Base-by-base conservation (phyloP, 1,140 invertebrate species). In the Calephelis nemesis region DNA sequence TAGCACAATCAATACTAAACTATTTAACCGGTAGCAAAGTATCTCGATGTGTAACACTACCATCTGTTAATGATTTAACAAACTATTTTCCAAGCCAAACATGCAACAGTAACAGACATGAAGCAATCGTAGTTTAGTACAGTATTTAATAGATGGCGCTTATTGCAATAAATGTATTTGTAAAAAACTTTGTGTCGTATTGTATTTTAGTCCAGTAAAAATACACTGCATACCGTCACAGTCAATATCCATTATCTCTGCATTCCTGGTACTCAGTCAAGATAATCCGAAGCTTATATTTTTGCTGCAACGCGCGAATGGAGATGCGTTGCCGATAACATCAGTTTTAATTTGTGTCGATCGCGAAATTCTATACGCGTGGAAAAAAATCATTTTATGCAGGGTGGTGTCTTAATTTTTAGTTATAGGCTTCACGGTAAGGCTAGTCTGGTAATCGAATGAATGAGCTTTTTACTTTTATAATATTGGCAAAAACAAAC, bases 331-430 rank as follows among this genome's bases (percentile, higher is more conserved):
- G n/a, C 58, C 69, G 83, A 87, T 85, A 87, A 81, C 65, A 86
- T 85, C 82, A 54, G 71, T 72, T 69, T 78, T 75, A 81, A 80
- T 79, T 74, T 76, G 71, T 76, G 73, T 79, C 77, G 81, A 82
- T 82, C 75, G 84, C 73, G 82, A 83, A 86, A 86, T 79, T 70
- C 79, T 82, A 86, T 84, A 83, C 75, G 81, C 81, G 82, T 84
- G 84, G 79, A 83, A 83, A 78, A 83, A 83, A 78, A 54, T 54
- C 13, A 15, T 19, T 54, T 30, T 54, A 15, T 39, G 7, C 9
- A 19, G 49, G 1, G 47, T 9, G 42, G 42, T 45, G 42, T 45
- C 7, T 45, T 45, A 45, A 45, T 45, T 45, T 45, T 45, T 45
- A 45, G 42, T 7, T 45, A 45, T 30, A 45, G 42, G 42, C 8